These are phyloP conservation scores for Gymnobelideus leadbeateri DNA, from an alignment of 2,113 vertebrate genomes.

Conservation along the genomic window DNA sequence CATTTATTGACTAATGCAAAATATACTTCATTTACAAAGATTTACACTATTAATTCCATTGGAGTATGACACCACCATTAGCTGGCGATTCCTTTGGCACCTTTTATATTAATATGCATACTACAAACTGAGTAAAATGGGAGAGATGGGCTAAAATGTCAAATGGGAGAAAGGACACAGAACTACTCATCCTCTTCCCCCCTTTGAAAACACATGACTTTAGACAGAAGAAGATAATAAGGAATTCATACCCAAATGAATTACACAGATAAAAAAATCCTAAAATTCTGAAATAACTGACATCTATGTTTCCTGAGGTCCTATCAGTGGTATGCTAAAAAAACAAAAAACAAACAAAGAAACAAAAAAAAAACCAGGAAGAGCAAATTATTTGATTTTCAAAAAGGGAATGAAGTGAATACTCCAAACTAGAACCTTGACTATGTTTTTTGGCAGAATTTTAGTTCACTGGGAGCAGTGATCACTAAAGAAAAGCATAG, in stretches of 20 bases:
- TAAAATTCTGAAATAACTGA: neutral
- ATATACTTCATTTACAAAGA: neutral
- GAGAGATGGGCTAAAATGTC: neutral
- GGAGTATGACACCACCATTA: neutral
- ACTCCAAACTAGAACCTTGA: neutral
- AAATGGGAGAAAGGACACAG: neutral
- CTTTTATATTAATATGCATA: neutral
- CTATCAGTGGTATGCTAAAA: neutral
- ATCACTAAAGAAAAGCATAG: neutral
- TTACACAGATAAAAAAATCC: neutral
- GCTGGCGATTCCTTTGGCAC: neutral
- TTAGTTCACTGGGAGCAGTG: neutral
- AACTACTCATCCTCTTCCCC: neutral
- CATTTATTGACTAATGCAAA: neutral
- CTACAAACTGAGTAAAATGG: neutral
- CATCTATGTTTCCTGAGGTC: neutral
- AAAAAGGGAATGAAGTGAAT: neutral
- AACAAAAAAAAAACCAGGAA: too few relatives aligned
- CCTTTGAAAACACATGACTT: neutral
- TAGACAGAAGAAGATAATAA: neutral
- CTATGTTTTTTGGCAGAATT: neutral
- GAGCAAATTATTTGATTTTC: neutral
- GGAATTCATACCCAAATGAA: neutral
- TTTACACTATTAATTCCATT: neutral
- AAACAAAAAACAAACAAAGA: too few relatives aligned